phyloP scores from a whole-genome alignment of 2,888 invertebrate species.

The Glaucopsyche alexis region DNA sequence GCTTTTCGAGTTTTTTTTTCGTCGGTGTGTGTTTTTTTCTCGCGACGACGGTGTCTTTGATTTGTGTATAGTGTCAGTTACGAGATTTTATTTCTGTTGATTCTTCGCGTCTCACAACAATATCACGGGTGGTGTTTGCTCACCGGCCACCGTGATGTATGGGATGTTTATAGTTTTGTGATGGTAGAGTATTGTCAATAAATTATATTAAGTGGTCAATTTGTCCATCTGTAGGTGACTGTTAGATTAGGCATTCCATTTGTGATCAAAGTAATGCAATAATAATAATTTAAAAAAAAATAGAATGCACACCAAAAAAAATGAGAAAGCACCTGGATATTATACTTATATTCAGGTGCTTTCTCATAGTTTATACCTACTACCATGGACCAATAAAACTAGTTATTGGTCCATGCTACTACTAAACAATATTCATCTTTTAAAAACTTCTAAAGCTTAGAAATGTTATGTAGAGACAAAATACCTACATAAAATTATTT shows the following conservation, averaged over 20 bases:
- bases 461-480: no score
- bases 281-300: not conserved
- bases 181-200: conserved; percentile 17
- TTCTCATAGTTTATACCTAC: no score
- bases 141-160: conserved; percentile 13
- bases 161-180: not conserved
- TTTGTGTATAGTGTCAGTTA: conserved; percentile 56
- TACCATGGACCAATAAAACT: no score
- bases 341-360: no score
- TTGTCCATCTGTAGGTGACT: not conserved
- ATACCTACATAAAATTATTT: no score
- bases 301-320: no score
- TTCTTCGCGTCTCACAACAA: conserved; percentile 28
- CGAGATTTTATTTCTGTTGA: conserved; percentile 37
- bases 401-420: no score
- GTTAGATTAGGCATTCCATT: not conserved
- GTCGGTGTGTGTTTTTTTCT: conserved; percentile 58
- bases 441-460: no score
- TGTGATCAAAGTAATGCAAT: not conserved
- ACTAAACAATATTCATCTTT: no score
- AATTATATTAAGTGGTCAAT: conserved; percentile 13
- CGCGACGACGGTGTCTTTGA: conserved; percentile 66
- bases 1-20: conserved; percentile 61
- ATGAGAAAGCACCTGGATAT: no score
- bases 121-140: conserved; percentile 28